A percentile compares a stretch with the other conserved stretches of the same genome.
These are phyloP conservation scores for Shargacucullia verbasci DNA, from an alignment of 2,888 invertebrate genomes.

Conservation along the genomic window DNA sequence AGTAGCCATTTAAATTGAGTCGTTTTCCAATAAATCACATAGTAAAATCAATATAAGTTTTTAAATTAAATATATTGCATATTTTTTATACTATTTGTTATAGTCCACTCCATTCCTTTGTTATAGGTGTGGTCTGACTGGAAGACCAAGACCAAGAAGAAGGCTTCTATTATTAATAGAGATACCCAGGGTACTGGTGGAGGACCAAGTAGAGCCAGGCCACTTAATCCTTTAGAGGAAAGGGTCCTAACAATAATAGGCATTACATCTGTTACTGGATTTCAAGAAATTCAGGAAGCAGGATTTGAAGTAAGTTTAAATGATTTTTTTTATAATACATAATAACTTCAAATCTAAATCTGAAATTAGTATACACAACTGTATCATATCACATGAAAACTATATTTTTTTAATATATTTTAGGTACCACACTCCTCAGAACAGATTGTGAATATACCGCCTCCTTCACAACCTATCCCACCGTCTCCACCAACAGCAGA, in stretches of 20 bases:
- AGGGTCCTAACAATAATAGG: background rate
- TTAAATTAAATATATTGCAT: background rate
- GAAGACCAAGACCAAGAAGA: constrained; percentile 1
- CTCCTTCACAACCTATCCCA: too few relatives aligned
- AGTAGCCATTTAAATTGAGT: background rate
- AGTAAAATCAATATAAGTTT: background rate
- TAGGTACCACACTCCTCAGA: too few relatives aligned
- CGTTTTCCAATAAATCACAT: background rate
- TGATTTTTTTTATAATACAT: too few relatives aligned
- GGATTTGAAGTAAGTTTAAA: background rate
- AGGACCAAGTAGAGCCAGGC: background rate
- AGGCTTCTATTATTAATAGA: background rate
- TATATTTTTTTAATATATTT: too few relatives aligned
- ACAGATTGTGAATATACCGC: too few relatives aligned
- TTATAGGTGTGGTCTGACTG: background rate
- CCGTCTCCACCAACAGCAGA: too few relatives aligned
- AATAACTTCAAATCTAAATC: too few relatives aligned
- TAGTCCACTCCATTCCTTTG: too few relatives aligned
- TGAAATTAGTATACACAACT: too few relatives aligned
- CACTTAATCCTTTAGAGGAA: constrained; percentile 1
- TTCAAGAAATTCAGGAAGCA: background rate
- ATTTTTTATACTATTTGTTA: background rate
- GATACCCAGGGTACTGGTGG: background rate
- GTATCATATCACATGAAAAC: too few relatives aligned
- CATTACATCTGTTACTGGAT: background rate